Evolutionary conservation across 1,140 invertebrate species (phyloP).

Genomic region (Brachionus angularis): DNA sequence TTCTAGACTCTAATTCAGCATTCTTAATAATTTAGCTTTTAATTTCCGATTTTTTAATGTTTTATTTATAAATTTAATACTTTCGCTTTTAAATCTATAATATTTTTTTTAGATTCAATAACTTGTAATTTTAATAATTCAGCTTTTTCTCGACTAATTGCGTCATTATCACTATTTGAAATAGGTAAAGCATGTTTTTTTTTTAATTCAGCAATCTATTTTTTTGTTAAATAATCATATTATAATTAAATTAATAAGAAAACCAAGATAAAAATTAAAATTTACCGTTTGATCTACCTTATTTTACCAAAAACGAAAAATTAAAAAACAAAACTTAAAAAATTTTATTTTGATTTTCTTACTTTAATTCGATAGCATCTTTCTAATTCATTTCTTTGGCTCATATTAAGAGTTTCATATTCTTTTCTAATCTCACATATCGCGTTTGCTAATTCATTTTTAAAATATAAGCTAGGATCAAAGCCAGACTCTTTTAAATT

Average conservation of each 20-base stretch:
- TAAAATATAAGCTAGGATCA: neutral
- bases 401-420: neutral
- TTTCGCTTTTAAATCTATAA: neutral
- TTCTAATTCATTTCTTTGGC: conserved; percentile 6
- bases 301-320: neutral
- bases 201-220: neutral
- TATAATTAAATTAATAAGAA: too few relatives aligned
- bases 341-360: too few relatives aligned
- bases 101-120: neutral
- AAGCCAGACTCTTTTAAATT: neutral
- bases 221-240: too few relatives aligned
- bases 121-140: neutral
- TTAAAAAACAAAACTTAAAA: neutral
- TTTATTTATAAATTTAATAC: neutral
- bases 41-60: neutral
- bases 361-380: neutral
- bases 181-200: neutral
- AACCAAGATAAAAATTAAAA: neutral
- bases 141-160: neutral
- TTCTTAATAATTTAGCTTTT: neutral
- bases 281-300: neutral
- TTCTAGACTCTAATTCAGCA: conserved; percentile 1
- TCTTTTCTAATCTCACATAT: conserved; percentile 34
- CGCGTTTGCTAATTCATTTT: neutral
- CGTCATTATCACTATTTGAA: neutral